Evolutionary conservation across 2,797 vertebrate species (phyloP).

Genomic region (Tokudaia tokunoshimensis): DNA sequence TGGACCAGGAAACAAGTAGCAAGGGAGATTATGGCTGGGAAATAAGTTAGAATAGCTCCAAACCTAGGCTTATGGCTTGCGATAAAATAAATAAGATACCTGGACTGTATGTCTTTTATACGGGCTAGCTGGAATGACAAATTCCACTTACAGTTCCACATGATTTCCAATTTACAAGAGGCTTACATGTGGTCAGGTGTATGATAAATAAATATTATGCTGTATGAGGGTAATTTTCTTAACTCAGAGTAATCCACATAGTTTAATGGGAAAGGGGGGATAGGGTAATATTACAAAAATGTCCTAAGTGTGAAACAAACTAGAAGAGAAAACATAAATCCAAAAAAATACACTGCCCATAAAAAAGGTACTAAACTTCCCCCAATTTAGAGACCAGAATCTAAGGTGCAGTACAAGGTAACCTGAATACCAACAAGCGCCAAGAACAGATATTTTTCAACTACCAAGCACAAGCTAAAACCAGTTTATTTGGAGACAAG

Average conservation of each 20-base stretch:
- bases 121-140: neutral
- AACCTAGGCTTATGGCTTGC: neutral
- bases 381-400: neutral
- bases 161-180: neutral
- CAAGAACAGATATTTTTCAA: neutral
- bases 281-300: neutral
- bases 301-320: conserved; percentile 1
- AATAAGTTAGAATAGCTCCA: neutral
- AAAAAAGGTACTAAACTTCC: neutral
- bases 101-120: neutral
- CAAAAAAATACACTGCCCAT: neutral
- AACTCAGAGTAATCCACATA: neutral
- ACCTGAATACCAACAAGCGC: neutral
- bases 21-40: neutral
- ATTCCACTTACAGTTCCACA: neutral
- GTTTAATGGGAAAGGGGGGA: neutral
- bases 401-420: neutral
- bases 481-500: neutral
- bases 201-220: neutral
- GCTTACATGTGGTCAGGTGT: neutral
- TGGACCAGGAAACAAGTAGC: neutral
- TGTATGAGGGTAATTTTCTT: neutral
- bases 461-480: neutral
- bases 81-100: neutral
- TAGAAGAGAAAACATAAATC: conserved; percentile 32